phyloP scores from a whole-genome alignment of 1,140 invertebrate species.

The Triops cancriformis region DNA sequence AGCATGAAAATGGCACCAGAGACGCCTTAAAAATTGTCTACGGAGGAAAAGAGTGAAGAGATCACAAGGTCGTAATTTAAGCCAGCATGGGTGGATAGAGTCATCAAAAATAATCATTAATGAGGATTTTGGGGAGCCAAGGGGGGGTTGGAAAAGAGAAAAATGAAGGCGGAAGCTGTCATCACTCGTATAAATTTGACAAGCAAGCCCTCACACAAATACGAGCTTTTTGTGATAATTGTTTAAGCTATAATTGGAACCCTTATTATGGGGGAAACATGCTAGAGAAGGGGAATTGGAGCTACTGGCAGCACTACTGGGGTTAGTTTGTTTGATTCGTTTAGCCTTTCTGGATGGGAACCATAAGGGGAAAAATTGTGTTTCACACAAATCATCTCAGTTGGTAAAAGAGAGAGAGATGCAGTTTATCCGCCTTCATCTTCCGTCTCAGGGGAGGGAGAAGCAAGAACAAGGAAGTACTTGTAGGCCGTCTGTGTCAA shows the following conservation, averaged over 20 bases:
- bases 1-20: too few species aligned
- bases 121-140: background rate
- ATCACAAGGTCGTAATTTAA: constrained; percentile 24
- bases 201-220: background rate
- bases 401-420: background rate
- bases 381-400: constrained; percentile 2
- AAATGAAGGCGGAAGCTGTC: constrained; percentile 18
- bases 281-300: background rate
- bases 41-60: constrained; percentile 18
- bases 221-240: background rate
- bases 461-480: too few species aligned
- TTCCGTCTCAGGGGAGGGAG: background rate
- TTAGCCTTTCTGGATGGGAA: background rate
- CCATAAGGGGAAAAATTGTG: background rate
- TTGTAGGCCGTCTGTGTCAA: too few species aligned
- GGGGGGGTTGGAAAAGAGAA: constrained; percentile 17
- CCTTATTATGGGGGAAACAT: background rate
- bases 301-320: background rate
- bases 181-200: background rate
- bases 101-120: constrained; percentile 9
- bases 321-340: background rate
- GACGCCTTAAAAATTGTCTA: background rate
- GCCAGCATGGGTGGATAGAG: constrained; percentile 15
- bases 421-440: background rate
- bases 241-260: constrained; percentile 17